Evolutionary conservation across 2,113 vertebrate species (phyloP).

Genomic region (Agapornis roseicollis): DNA sequence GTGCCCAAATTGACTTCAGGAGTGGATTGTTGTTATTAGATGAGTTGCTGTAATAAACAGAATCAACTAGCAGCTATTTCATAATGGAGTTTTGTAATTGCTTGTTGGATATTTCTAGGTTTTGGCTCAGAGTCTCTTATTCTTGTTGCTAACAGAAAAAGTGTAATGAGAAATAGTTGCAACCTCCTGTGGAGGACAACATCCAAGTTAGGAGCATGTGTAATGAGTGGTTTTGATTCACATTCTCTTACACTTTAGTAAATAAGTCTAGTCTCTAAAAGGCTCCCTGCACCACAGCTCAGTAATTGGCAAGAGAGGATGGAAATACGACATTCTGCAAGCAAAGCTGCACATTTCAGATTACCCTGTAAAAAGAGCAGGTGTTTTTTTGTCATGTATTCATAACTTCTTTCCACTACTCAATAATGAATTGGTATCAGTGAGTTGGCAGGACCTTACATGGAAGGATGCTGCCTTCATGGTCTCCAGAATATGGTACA

Average conservation of each 20-base stretch:
- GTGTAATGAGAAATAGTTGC: slow-evolving; percentile 41
- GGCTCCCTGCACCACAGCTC: slow-evolving; percentile 58
- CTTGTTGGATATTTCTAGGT: slow-evolving; percentile 36
- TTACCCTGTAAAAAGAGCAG: not conserved
- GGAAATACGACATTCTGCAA: slow-evolving; percentile 41
- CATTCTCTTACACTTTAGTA: slow-evolving; percentile 57
- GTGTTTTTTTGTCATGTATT: not conserved
- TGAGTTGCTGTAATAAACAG: slow-evolving; percentile 57
- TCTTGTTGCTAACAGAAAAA: slow-evolving; percentile 46
- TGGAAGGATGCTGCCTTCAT: not conserved
- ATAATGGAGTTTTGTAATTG: slow-evolving; percentile 62
- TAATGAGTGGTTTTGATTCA: slow-evolving; percentile 64
- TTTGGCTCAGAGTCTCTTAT: slow-evolving; percentile 57
- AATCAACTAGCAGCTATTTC: slow-evolving; percentile 51
- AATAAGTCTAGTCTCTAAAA: slow-evolving; percentile 60
- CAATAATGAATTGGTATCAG: not conserved
- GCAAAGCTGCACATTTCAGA: slow-evolving; percentile 34
- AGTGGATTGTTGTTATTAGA: slow-evolving; percentile 56
- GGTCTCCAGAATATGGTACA: not conserved
- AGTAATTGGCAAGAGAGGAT: slow-evolving; percentile 62
- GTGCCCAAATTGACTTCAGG: slow-evolving; percentile 47
- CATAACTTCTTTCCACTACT: not conserved
- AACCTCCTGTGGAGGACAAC: slow-evolving; percentile 50
- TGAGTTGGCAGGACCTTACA: not conserved
- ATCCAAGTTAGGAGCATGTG: slow-evolving; percentile 60